phyloP scores from a whole-genome alignment of 2,888 invertebrate genomes.

The Torymus aiolomorphi region DNA sequence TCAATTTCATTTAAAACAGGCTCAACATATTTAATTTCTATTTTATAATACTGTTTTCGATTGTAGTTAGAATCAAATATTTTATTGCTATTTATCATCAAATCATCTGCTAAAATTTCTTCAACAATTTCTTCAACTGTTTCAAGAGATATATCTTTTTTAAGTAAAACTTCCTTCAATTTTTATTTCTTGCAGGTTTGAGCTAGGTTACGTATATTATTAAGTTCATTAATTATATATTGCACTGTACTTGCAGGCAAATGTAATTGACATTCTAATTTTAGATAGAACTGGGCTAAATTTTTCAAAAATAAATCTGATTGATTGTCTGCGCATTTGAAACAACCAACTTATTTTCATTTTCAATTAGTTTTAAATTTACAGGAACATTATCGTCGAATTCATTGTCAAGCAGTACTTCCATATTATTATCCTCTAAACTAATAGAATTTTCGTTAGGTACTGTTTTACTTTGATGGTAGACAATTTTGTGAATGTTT shows the following conservation, averaged over 20 bases:
- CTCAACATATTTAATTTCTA: conserved; percentile 32
- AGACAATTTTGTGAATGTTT: conserved; percentile 51
- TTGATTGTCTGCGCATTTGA: too few relatives aligned
- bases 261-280: conserved; percentile 58
- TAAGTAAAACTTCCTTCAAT: conserved; percentile 24
- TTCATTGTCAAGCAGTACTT: too few relatives aligned
- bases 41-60: conserved; percentile 40
- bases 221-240: conserved; percentile 55
- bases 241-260: conserved; percentile 59
- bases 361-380: not conserved
- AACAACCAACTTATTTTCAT: too few relatives aligned
- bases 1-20: conserved; percentile 6
- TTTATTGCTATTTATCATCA: not conserved
- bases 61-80: conserved; percentile 6
- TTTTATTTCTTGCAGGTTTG: too few relatives aligned
- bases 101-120: conserved; percentile 36
- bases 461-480: not conserved
- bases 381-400: not conserved
- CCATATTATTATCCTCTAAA: too few relatives aligned
- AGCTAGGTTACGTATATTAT: conserved; percentile 52
- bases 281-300: conserved; percentile 55
- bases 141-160: conserved; percentile 36
- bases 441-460: too few relatives aligned
- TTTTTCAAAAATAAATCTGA: conserved; percentile 31
- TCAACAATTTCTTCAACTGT: conserved; percentile 45